Evolutionary conservation across 2,113 vertebrate species (phyloP), one percentile per base, ranked within the genome.

Genomic region (Melanerpes aurifrons): DNA sequence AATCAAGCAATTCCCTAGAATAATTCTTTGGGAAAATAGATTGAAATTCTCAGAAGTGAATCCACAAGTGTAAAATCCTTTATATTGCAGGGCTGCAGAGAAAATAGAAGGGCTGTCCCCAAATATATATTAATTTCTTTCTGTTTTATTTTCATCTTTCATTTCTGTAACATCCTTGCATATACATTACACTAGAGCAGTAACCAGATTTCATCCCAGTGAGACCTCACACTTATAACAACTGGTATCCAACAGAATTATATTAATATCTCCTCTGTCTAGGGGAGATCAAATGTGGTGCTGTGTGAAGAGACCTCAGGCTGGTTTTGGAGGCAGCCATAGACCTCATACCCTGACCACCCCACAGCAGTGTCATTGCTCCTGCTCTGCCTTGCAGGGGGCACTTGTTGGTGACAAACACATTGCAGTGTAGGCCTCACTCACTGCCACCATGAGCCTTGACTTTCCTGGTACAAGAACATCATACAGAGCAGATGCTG

Each of bases 401-500:
- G 4, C 15, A 21, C 16, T 37, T n/a, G 12, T 40, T 0, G 1
- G 37, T 37, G 48, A 57, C 22, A 47, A 37, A n/a, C 0, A 0
- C 37, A 4, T 13, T 18, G 8, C 35, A 18, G 25, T 17, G 12
- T 4, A 31, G 32, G 7, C 29, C 19, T 15, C 61, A 26, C 40
- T 31, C 0, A 1, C 53, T 87, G 40, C 17, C 31, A 35, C 11
- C 35, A 10, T 3, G 1, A 71, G 6, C 28, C 47, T 58, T 32
- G 11, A n/a, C 25, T 18, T 25, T 19, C 8, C 13, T 6, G n/a
- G 40, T 45, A 62, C 4, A 43, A 0, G 0, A 8, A 12, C 1
- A 1, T 61, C 1, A 0, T 16, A 35, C 0, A 1, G 18, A 71
- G 47, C 15, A 86, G 58, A 10, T 0, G 0, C 29, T 70, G 43